Evolutionary conservation across 2,797 vertebrate species (phyloP).

Genomic region (Poeciliopsis paucimaculata): DNA sequence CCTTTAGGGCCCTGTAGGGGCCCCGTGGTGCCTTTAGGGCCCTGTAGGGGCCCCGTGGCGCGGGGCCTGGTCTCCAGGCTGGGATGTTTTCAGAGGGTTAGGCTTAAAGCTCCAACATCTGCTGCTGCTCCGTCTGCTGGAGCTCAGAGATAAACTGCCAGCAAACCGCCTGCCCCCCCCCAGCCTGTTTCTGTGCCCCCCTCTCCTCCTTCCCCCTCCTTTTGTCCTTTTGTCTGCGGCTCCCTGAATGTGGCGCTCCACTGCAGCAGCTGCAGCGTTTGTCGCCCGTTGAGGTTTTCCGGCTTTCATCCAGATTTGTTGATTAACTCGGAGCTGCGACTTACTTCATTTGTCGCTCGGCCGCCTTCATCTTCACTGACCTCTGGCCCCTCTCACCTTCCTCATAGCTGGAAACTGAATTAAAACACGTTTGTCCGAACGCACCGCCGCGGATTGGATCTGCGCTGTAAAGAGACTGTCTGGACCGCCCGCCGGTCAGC

Average conservation of each 20-base stretch:
- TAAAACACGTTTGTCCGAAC: background rate
- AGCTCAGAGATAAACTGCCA: conserved; percentile 41
- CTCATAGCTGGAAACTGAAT: background rate
- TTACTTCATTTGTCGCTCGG: background rate
- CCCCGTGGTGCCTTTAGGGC: conserved; percentile 21
- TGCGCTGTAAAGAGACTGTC: conserved; percentile 35
- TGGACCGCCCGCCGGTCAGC: conserved; percentile 13
- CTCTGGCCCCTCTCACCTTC: background rate
- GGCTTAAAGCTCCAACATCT: conserved; percentile 72
- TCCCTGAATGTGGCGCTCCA: conserved; percentile 57
- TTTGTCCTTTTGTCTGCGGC: conserved; percentile 64
- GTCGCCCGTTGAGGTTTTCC: conserved; percentile 13
- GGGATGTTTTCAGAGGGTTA: conserved; percentile 62
- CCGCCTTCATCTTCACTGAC: background rate
- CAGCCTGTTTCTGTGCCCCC: conserved; percentile 49
- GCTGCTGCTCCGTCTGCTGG: conserved; percentile 63
- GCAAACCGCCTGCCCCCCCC: conserved; percentile 37
- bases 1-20: accelerated
- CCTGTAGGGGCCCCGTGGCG: conserved; percentile 52
- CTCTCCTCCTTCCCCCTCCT: background rate
- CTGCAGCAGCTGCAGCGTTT: conserved; percentile 30
- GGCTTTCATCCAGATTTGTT: background rate
- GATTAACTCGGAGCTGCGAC: background rate
- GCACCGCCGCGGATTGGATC: background rate
- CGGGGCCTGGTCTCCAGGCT: conserved; percentile 24